These are phyloP conservation scores for Microhierax caerulescens DNA, from an alignment of 2,797 vertebrate species.

Conservation along the genomic window DNA sequence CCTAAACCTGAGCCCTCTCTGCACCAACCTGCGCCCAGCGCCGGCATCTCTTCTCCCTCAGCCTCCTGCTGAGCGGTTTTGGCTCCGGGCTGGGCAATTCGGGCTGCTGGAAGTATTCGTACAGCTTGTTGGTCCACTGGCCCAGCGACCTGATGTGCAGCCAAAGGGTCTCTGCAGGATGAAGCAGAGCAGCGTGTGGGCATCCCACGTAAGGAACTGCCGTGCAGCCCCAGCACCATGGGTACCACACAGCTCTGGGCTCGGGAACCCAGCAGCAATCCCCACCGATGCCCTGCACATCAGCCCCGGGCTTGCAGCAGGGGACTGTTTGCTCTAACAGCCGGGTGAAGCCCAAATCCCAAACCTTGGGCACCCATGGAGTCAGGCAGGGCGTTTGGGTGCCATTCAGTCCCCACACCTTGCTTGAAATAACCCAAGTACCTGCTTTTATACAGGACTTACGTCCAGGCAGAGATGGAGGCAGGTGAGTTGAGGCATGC, in stretches of 20 bases:
- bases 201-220: rapidly evolving
- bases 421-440: neutral
- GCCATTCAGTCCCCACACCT: rapidly evolving
- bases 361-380: too few species aligned
- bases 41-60: slow-evolving; percentile 47
- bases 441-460: neutral
- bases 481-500: neutral
- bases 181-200: neutral
- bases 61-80: slow-evolving; percentile 69
- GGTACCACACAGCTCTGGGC: neutral
- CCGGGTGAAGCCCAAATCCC: neutral
- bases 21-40: slow-evolving; percentile 67
- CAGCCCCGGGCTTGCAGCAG: rapidly evolving
- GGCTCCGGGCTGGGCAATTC: neutral
- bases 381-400: neutral
- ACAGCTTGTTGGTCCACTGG: slow-evolving; percentile 89
- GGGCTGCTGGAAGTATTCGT: slow-evolving; percentile 80
- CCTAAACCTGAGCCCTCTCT: rapidly evolving
- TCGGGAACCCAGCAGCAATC: rapidly evolving
- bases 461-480: neutral
- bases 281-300: rapidly evolving
- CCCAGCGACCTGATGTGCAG: slow-evolving; percentile 88
- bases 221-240: neutral
- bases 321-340: neutral
- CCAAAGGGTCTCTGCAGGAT: slow-evolving; percentile 83